A percentile compares a stretch with the other conserved stretches of the same genome.
phyloP scores from a whole-genome alignment of 2,113 vertebrate species.

The Corynorhinus townsendii region DNA sequence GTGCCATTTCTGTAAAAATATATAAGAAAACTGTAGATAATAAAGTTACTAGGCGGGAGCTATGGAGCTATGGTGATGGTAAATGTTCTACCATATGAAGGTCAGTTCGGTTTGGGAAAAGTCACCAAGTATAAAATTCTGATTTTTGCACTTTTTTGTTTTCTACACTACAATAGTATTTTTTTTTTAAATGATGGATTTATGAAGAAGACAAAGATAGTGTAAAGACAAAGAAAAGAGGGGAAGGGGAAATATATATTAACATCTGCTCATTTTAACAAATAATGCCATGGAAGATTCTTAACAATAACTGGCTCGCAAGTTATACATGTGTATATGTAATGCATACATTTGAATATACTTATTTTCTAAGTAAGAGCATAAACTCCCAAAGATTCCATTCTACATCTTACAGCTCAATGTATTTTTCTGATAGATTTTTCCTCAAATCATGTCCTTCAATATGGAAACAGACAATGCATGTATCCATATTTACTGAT shows the following conservation, averaged over 20 bases:
- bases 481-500: slow-evolving; percentile 32
- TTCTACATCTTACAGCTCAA: neutral
- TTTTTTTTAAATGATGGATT: neutral
- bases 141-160: neutral
- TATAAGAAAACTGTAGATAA: neutral
- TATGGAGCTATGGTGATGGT: neutral
- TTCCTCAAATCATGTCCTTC: neutral
- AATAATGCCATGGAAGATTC: neutral
- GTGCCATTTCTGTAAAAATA: neutral
- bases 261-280: neutral
- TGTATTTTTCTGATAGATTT: neutral
- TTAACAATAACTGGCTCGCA: no score
- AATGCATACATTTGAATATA: neutral
- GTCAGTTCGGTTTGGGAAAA: neutral
- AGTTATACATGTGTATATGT: neutral
- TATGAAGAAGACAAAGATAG: neutral
- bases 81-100: neutral
- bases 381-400: neutral
- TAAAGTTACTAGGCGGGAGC: neutral
- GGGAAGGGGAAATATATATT: neutral
- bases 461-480: neutral
- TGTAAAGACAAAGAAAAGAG: neutral
- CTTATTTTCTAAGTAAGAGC: neutral
- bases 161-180: neutral
- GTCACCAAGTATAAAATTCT: neutral